These are phyloP conservation scores for Hipparchia semele DNA, from an alignment of 2,888 invertebrate genomes.

Conservation along the genomic window DNA sequence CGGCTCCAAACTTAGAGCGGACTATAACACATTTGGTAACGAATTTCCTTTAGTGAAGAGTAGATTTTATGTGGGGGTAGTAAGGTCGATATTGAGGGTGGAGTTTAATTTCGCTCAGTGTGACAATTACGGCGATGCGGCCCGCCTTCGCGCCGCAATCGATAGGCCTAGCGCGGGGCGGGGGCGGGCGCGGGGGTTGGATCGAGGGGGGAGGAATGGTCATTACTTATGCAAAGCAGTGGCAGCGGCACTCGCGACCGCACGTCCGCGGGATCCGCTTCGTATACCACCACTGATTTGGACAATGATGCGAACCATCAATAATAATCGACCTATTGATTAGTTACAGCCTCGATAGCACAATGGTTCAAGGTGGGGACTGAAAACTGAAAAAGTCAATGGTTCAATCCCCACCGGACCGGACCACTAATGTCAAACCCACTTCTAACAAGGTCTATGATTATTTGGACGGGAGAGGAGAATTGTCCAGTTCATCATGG, in stretches of 20 bases:
- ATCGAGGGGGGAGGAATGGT: conserved; percentile 52
- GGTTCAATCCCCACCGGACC: no score
- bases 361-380: no score
- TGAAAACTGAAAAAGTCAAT: no score
- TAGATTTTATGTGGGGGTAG: conserved; percentile 66
- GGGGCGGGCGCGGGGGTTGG: conserved; percentile 72
- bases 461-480: no score
- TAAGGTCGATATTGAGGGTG: conserved; percentile 74
- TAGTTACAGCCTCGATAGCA: no score
- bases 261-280: conserved; percentile 14
- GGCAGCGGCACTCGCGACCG: conserved; percentile 51
- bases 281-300: conserved; percentile 10
- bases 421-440: no score
- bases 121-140: conserved; percentile 82
- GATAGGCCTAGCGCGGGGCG: conserved; percentile 86
- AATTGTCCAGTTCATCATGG: no score
- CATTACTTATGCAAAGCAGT: conserved; percentile 82
- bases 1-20: conserved; percentile 79
- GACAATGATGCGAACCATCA: conserved; percentile 29
- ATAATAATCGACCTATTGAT: conserved; percentile 11
- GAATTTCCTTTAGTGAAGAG: conserved; percentile 57
- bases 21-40: conserved; percentile 79
- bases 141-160: conserved; percentile 86
- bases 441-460: no score
- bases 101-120: conserved; percentile 75